phyloP scores from a whole-genome alignment of 1,140 invertebrate genomes.

The Meteorus sp. region DNA sequence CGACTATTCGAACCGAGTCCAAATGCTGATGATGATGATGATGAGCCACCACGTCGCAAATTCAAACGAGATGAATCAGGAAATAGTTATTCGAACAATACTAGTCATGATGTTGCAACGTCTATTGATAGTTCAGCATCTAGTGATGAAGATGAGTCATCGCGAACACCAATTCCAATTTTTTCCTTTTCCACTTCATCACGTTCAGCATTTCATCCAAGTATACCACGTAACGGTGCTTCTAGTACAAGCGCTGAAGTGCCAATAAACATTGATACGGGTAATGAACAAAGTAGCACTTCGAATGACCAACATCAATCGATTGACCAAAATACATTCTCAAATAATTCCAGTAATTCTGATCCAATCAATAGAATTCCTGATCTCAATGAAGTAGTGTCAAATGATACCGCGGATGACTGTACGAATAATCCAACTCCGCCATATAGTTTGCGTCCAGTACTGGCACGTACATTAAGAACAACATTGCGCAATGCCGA shows the following conservation, averaged over 20 bases:
- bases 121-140: constrained; percentile 31
- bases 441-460: no score
- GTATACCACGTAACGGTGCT: constrained; percentile 28
- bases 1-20: constrained; percentile 5
- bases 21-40: background rate
- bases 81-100: background rate
- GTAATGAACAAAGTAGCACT: background rate
- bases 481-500: no score
- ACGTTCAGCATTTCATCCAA: constrained; percentile 51
- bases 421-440: no score
- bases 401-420: no score
- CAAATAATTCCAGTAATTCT: background rate
- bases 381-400: no score
- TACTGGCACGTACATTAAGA: no score
- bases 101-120: background rate
- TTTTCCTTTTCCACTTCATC: constrained; percentile 49
- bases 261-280: background rate
- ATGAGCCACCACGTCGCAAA: background rate
- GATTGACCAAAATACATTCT: background rate
- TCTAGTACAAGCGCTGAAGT: constrained; percentile 9
- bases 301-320: background rate
- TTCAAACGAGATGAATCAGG: background rate
- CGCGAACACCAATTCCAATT: constrained; percentile 1
- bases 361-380: background rate
- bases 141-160: constrained; percentile 34